Base-by-base conservation (phyloP, 1,140 invertebrate species). In the Formica exsecta region DNA sequence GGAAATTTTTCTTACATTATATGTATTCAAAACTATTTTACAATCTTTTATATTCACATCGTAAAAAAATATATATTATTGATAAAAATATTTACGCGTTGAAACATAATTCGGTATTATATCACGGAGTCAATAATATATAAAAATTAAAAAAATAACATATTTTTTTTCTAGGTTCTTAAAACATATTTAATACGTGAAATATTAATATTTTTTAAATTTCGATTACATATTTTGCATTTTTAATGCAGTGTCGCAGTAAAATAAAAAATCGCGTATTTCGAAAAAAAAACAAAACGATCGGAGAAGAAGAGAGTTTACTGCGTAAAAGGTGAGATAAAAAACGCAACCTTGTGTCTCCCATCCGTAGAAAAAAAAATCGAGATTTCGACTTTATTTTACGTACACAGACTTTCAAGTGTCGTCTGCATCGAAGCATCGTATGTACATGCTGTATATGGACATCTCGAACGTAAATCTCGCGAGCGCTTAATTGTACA, bases 401-500 rank as follows among this genome's bases (percentile, higher is more conserved):
- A 80, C 83, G 13, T 32, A 61, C 25, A 32, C 32, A 57, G 25
- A 87, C 65, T 80, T 79, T 41, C 81, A 74, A 81, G 62, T 76
- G 71, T 86, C 87, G 83, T 65, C 70, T 57, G 74, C 66, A 79
- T 36, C 87, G 75, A 79, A 32, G 57, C 41, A n/a, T 81, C 51
- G 38, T 36, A 70, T 64, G 54, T 51, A 64, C 7, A n/a, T 70
- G 29, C 65, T 54, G 77, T 81, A 71, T 75, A 79, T 70, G 64
- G 66, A 61, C 71, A 59, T 64, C 59, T 11, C 22, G 36, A 8
- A 41, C 64, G 70, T 91, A 91, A 91, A 91, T 91, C 89, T 85
- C 22, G 7, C 19, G 25, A 29, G 57, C 68, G 77, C 66, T 87
- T 91, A 91, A 91, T 91, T 87, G 87, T 91, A 90, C 89, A 85